A percentile compares a stretch with the other conserved stretches of the same genome.
Conservation (phyloP, 2,797 vertebrate species). For the Schizopygopsis pylzovi region DNA sequence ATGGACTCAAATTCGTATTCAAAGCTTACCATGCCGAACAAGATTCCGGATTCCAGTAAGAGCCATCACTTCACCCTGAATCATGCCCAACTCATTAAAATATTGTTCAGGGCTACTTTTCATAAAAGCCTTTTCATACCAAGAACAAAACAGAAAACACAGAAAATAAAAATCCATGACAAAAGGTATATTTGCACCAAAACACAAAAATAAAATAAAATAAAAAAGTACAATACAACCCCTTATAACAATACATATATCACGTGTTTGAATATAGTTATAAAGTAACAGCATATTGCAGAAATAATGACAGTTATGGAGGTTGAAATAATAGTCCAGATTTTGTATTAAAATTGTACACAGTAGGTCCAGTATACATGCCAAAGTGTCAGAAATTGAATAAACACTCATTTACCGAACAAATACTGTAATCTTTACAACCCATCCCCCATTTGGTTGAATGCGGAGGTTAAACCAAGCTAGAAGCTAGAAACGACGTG, state of each 20-base stretch:
- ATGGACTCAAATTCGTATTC: conserved; percentile 31
- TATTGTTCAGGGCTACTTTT: conserved; percentile 16
- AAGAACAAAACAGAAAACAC: not conserved
- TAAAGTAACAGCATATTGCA: not conserved
- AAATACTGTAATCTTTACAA: not conserved
- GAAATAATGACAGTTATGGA: not conserved
- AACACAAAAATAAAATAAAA: not conserved
- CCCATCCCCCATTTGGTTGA: not conserved
- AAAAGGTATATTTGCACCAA: not conserved
- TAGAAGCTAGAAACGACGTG: not conserved
- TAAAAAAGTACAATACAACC: not conserved
- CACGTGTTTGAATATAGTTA: not conserved
- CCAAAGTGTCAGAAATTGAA: not conserved
- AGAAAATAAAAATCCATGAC: not conserved
- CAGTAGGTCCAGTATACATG: not conserved
- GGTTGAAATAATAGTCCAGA: not conserved
- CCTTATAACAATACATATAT: not conserved
- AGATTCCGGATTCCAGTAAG: not conserved
- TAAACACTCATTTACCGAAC: not conserved
- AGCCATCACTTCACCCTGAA: not conserved
- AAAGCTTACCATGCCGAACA: not conserved
- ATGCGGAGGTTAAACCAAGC: not conserved
- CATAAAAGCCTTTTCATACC: not conserved
- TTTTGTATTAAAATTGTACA: not conserved
- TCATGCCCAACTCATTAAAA: not conserved